Conservation (phyloP, 2,113 vertebrate species). For the Stercorarius parasiticus region DNA sequence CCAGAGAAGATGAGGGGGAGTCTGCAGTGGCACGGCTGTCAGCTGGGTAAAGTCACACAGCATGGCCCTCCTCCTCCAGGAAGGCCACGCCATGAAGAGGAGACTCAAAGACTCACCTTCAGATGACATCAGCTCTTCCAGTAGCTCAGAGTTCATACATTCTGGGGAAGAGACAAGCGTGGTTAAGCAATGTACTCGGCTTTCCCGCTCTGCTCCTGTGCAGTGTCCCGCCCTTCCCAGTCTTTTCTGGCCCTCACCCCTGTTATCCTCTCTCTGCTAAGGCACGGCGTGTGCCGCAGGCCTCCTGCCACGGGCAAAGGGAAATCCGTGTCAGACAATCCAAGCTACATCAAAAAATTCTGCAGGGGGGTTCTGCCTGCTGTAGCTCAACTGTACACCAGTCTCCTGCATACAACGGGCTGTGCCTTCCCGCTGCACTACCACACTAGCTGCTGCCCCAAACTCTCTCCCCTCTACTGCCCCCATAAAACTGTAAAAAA, state of each 20-base stretch:
- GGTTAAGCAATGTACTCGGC: background rate
- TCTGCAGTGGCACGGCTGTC: background rate
- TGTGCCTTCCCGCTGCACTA: background rate
- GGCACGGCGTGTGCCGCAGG: background rate
- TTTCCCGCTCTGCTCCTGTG: background rate
- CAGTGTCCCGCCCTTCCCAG: background rate
- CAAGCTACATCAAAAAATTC: background rate
- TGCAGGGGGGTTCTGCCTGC: background rate
- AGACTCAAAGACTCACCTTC: constrained; percentile 83
- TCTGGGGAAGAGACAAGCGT: constrained; percentile 72
- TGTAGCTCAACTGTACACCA: background rate
- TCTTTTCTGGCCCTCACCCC: background rate
- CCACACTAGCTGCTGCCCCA: background rate
- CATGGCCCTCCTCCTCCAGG: background rate
- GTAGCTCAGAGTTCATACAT: constrained; percentile 90
- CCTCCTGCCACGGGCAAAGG: background rate
- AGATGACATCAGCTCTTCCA: constrained; percentile 96
- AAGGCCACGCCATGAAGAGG: background rate
- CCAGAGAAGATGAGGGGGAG: background rate
- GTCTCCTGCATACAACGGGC: background rate
- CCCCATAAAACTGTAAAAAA: no score
- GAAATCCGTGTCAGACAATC: background rate
- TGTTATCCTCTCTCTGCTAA: background rate
- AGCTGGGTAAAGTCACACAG: background rate
- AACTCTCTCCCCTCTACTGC: background rate